Percentiles rank a stretch among this genome's conserved stretches.
Conservation (phyloP, 2,797 vertebrate species). For the Megaceryle alcyon region DNA sequence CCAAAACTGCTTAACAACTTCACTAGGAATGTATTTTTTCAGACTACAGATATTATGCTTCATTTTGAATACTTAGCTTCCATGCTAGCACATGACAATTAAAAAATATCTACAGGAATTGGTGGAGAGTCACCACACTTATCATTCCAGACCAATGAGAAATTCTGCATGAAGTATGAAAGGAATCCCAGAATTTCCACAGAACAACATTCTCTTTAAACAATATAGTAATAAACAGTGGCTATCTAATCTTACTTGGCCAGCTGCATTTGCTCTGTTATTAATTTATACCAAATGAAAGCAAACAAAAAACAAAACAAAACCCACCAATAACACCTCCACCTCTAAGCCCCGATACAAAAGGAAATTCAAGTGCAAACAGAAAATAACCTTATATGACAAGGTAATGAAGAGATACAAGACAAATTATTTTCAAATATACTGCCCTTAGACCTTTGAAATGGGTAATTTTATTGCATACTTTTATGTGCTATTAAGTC, state of each 20-base stretch:
- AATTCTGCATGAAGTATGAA: neutral
- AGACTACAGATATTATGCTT: neutral
- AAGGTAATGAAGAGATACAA: neutral
- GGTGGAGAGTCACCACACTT: neutral
- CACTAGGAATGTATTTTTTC: neutral
- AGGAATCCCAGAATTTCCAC: conserved; percentile 42
- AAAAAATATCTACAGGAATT: neutral
- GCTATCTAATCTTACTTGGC: conserved; percentile 17
- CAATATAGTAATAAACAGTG: conserved; percentile 14
- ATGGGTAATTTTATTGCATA: too few relatives aligned
- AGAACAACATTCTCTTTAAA: neutral
- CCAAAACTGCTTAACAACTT: neutral
- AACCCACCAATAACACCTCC: neutral
- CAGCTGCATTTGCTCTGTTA: conserved; percentile 48
- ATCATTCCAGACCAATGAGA: neutral
- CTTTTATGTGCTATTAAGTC: neutral
- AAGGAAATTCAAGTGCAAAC: neutral
- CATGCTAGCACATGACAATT: neutral
- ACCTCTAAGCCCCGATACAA: neutral
- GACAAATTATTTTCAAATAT: neutral
- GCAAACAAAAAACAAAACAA: neutral
- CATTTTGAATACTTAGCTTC: neutral
- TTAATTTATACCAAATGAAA: neutral
- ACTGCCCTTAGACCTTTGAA: too few relatives aligned
- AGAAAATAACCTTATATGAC: neutral